Conservation (phyloP, 2,888 invertebrate species). For the Polydrusus tereticollis region DNA sequence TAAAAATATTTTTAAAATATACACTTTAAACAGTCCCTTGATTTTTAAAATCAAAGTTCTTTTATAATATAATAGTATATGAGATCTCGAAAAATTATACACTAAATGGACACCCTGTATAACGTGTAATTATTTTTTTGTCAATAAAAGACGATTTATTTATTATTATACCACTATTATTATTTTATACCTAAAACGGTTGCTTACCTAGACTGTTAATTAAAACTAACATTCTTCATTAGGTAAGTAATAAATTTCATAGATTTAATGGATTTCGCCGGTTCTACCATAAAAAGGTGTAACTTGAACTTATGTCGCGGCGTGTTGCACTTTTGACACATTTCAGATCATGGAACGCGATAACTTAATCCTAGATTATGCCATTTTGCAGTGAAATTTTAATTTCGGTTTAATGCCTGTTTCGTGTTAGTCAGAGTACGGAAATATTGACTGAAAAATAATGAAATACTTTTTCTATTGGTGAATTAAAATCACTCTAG, state of each 20-base stretch:
- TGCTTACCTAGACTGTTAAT: too few relatives aligned
- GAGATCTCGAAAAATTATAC: too few relatives aligned
- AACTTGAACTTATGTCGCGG: slow-evolving; percentile 16
- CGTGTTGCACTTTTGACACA: slow-evolving; percentile 31
- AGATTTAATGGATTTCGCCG: background rate
- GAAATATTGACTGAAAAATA: background rate
- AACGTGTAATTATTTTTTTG: too few relatives aligned
- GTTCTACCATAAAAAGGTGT: slow-evolving; percentile 17
- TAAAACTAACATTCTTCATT: too few relatives aligned
- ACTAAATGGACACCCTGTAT: too few relatives aligned
- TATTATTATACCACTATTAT: too few relatives aligned
- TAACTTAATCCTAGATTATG: slow-evolving; percentile 6
- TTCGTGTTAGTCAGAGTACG: background rate
- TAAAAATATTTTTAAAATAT: too few relatives aligned
- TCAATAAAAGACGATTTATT: too few relatives aligned
- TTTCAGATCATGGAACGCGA: slow-evolving; percentile 12
- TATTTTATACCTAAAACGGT: too few relatives aligned
- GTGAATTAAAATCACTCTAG: background rate
- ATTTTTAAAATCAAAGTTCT: too few relatives aligned
- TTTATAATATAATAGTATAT: too few relatives aligned
- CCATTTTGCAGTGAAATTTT: slow-evolving; percentile 9
- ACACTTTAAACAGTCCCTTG: too few relatives aligned
- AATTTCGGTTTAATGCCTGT: slow-evolving; percentile 9
- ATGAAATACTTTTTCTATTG: background rate
- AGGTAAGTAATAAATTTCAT: background rate